Percentiles rank a stretch among this genome's conserved stretches.
These are phyloP conservation scores for Ageneiosus marmoratus DNA, from an alignment of 2,113 vertebrate genomes.

Conservation along the genomic window DNA sequence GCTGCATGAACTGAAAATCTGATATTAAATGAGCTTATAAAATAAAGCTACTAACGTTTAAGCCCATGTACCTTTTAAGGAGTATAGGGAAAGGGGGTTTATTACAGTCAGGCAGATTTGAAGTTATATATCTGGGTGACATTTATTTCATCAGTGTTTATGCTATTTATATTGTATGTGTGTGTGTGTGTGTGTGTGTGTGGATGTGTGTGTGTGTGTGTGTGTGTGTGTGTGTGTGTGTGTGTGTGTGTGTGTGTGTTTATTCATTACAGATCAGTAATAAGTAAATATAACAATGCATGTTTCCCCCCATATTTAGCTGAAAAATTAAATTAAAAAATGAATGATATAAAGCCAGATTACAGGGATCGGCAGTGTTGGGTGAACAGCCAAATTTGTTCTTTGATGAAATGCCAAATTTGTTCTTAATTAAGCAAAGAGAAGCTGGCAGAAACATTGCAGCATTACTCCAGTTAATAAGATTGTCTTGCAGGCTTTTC, in stretches of 20 bases:
- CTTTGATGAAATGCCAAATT: constrained; percentile 21
- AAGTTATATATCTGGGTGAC: no score
- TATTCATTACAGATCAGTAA: background rate
- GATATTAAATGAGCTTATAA: constrained; percentile 1
- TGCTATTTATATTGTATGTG: background rate
- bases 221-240: no score
- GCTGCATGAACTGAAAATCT: constrained; percentile 12
- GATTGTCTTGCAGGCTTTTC: constrained; percentile 41
- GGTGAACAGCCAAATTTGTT: no score
- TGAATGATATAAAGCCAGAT: constrained; percentile 12
- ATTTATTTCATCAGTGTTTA: background rate
- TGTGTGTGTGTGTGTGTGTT: background rate
- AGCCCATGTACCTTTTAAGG: constrained; percentile 1
- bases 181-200: no score
- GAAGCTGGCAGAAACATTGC: constrained; percentile 27
- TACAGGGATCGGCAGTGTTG: background rate
- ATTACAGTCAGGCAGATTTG: background rate
- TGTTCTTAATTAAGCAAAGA: constrained; percentile 39
- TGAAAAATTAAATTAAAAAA: background rate
- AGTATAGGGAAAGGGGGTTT: background rate
- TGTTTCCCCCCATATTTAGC: background rate
- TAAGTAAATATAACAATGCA: background rate
- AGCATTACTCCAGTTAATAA: constrained; percentile 41
- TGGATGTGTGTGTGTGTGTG: background rate
- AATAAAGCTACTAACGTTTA: background rate